A percentile compares a stretch with the other conserved stretches of the same genome.
Evolutionary conservation across 2,888 invertebrate species (phyloP).

Genomic region (Hyalella azteca): DNA sequence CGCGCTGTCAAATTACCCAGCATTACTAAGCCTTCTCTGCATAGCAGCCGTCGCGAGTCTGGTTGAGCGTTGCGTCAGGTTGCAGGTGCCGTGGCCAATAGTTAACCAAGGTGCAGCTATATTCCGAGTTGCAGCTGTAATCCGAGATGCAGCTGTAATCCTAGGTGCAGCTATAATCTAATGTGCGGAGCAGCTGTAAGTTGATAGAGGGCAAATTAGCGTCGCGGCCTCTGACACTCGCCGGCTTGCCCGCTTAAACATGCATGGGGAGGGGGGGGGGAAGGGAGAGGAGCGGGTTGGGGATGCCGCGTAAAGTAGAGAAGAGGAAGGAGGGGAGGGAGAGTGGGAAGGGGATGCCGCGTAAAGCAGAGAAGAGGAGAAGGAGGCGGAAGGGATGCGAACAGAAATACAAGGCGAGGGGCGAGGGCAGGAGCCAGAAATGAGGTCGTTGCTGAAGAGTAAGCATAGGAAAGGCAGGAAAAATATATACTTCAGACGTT

Average conservation of each 20-base stretch:
- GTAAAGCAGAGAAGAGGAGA: not conserved
- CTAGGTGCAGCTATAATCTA: not conserved
- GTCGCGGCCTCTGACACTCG: not conserved
- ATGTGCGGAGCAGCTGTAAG: not conserved
- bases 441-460: no score
- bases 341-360: no score
- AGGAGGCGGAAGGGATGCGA: not conserved
- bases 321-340: not conserved
- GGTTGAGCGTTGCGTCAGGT: no score
- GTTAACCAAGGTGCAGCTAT: not conserved
- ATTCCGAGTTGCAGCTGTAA: not conserved
- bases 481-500: no score
- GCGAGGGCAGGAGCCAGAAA: no score
- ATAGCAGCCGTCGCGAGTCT: no score
- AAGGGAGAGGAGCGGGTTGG: not conserved
- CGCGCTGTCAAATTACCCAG: no score
- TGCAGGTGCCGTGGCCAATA: no score
- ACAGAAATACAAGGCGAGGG: not conserved
- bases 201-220: conserved; percentile 21
- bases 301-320: no score
- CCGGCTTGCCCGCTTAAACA: not conserved
- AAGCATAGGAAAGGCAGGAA: no score
- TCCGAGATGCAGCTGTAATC: not conserved
- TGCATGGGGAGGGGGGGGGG: not conserved
- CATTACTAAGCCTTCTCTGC: no score